Base-by-base conservation (phyloP, 2,888 invertebrate species). In the Ophioninae sp. region DNA sequence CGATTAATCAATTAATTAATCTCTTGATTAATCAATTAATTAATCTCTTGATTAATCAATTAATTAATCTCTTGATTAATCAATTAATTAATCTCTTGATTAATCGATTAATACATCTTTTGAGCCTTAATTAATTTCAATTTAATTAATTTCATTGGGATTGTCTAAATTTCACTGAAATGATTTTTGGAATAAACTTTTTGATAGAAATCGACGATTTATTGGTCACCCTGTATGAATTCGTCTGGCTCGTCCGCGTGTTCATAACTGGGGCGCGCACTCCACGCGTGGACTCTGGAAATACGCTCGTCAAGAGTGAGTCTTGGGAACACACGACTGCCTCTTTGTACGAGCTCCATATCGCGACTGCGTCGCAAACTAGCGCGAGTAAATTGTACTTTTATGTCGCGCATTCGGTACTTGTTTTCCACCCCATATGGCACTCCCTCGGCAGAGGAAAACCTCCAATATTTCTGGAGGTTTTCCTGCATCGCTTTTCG, bases 391-490 rank as follows among this genome's bases (percentile, higher is more conserved):
- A 51, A 51, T 51, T 51, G 51, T 51, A 51, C 51, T 51, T 51
- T 51, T 51, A 51, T 51, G 51, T 51, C 51, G 51, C 51, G 17
- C 51, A 51, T 51, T 17, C 51, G 17, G 51, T 51, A 13, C 17
- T 13, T 51, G 17, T 51, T 51, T 51, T 51, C 51, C 17, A 13
- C 17, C 13, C 13, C 51, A 51, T 51, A 51, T 13, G 51, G 51
- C 51, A 51, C 51, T 13, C 17, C 51, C 51, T 23, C 13, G 17
- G 23, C 68, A 23, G 20, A 13, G 68, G 41, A 68, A 68, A 68
- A 17, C 51, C 17, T 68, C 68, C 2, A 68, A 51, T 68, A 51
- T 51, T 68, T 51, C 51, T 23, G 23, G 51, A 51, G 51, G 17
- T 13, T 17, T 13, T 17, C 17, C 51, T 51, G 17, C 10, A 17